These are phyloP conservation scores for Oncorhynchus nerka DNA, from an alignment of 2,113 vertebrate species.

Conservation along the genomic window DNA sequence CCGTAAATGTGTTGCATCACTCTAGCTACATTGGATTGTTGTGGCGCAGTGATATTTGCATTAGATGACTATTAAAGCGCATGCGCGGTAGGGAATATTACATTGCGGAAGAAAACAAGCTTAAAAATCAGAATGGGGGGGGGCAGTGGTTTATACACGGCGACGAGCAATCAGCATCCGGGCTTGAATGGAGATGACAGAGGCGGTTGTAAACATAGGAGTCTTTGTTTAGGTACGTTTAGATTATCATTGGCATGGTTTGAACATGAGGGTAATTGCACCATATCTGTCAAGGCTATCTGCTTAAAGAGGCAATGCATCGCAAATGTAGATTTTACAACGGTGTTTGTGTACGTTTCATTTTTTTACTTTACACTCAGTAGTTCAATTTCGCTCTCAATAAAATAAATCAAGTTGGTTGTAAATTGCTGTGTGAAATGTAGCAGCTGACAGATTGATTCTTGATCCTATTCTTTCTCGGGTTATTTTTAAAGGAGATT, in stretches of 20 bases:
- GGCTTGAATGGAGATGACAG: conserved; percentile 51
- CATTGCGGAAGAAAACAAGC: conserved; percentile 66
- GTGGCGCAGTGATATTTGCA: conserved; percentile 79
- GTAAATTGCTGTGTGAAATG: not conserved
- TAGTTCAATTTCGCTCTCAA: not conserved
- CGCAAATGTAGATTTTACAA: not conserved
- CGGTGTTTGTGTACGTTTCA: not conserved
- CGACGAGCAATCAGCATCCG: conserved; percentile 44
- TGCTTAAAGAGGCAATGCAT: not conserved
- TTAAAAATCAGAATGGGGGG: conserved; percentile 51
- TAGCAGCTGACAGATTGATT: not conserved
- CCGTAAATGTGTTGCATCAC: conserved; percentile 1
- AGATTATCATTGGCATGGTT: not conserved
- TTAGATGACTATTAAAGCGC: conserved; percentile 56
- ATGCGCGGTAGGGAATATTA: conserved; percentile 63
- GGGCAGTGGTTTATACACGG: conserved; percentile 65
- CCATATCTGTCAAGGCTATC: conserved; percentile 18
- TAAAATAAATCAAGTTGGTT: not conserved
- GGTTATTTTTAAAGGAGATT: no score
- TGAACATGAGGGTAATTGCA: conserved; percentile 19
- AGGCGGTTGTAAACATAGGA: conserved; percentile 18
- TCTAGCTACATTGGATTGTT: conserved; percentile 18
- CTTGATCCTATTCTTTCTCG: no score
- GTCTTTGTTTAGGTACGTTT: not conserved
- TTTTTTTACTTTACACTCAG: not conserved